Evolutionary conservation across 2,113 vertebrate genomes (phyloP).

Genomic region (Cinclus mexicanus): DNA sequence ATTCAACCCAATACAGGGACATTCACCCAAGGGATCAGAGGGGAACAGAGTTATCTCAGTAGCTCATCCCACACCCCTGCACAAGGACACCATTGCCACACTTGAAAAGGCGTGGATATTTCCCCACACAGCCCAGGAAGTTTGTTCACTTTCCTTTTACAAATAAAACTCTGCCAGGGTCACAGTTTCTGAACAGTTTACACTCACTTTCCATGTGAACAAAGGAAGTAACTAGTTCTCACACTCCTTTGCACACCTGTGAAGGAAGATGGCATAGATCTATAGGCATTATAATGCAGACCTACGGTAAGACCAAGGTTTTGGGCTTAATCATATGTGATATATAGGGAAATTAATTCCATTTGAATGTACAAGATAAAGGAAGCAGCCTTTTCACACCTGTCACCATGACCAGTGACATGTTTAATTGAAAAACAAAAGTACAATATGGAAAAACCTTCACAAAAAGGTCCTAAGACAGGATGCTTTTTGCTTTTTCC

Average conservation of each 20-base stretch:
- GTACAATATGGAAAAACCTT: background rate
- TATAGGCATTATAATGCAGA: background rate
- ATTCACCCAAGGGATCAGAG: background rate
- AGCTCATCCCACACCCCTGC: background rate
- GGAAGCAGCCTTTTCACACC: background rate
- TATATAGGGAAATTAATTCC: background rate
- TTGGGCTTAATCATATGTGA: background rate
- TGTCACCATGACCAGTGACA: background rate
- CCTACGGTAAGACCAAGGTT: background rate
- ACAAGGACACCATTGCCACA: background rate
- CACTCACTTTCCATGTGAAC: background rate
- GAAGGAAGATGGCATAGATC: background rate
- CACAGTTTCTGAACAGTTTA: background rate
- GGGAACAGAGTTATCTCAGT: background rate
- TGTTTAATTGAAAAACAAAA: background rate
- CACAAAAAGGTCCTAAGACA: background rate
- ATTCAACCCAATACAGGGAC: background rate
- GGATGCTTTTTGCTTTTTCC: background rate
- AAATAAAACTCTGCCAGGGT: background rate
- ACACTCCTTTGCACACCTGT: background rate
- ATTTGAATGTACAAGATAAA: background rate
- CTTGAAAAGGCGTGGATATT: background rate
- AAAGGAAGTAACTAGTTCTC: background rate
- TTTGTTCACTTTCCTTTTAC: background rate
- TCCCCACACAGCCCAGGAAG: background rate